phyloP scores from a whole-genome alignment of 1,140 invertebrate genomes.

The Diuraphis noxia region DNA sequence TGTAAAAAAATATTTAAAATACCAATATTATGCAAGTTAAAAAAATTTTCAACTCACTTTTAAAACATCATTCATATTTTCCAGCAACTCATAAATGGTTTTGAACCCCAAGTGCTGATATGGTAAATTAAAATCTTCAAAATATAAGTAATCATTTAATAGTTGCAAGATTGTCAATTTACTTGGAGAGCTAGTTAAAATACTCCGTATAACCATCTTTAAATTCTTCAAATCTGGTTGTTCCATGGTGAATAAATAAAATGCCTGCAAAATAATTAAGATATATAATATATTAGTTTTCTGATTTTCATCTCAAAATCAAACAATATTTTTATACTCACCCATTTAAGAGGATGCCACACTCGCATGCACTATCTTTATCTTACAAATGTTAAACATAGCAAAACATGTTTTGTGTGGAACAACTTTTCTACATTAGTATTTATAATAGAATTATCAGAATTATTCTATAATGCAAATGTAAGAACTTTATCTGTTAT shows the following conservation, averaged over 20 bases:
- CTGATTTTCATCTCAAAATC: not conserved
- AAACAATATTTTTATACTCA: not conserved
- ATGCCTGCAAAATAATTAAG: not conserved
- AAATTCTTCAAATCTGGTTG: not conserved
- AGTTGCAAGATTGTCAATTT: not conserved
- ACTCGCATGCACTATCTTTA: too few species aligned
- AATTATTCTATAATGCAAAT: too few species aligned
- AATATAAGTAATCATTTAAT: not conserved
- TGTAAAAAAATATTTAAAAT: not conserved
- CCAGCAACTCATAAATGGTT: not conserved
- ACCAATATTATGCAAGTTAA: not conserved
- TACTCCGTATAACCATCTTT: not conserved
- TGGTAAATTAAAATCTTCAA: not conserved
- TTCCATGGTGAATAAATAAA: not conserved
- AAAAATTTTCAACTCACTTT: not conserved
- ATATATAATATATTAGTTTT: not conserved
- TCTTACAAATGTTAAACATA: too few species aligned
- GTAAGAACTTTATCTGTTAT: too few species aligned
- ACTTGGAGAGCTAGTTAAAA: constrained; percentile 14
- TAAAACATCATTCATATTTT: constrained; percentile 32
- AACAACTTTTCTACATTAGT: too few species aligned
- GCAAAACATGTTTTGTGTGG: too few species aligned
- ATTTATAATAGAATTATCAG: too few species aligned
- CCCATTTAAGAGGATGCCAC: not conserved
- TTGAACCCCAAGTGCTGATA: not conserved